phyloP scores from a whole-genome alignment of 2,888 invertebrate genomes.

The Thecophora atra region DNA sequence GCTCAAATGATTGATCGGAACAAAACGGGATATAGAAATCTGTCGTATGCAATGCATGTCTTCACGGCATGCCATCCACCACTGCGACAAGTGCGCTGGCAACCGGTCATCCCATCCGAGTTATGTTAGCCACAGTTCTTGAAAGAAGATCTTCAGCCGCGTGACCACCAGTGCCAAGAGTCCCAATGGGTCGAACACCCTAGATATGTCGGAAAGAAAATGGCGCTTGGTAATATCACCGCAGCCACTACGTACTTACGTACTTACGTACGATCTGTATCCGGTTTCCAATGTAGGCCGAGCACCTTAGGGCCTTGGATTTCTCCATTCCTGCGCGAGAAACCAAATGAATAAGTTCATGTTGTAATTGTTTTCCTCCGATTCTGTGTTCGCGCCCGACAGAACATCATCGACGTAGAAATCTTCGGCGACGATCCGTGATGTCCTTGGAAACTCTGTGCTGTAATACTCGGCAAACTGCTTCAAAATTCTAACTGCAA shows the following conservation, averaged over 20 bases:
- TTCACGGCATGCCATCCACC: not conserved
- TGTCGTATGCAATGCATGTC: not conserved
- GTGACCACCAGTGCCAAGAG: not conserved
- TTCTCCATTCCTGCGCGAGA: not conserved
- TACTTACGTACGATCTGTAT: slow-evolving; percentile 12
- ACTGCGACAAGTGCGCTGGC: not conserved
- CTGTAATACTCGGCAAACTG: slow-evolving; percentile 39
- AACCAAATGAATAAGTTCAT: not conserved
- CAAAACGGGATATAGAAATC: not conserved
- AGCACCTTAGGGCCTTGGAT: slow-evolving; percentile 30
- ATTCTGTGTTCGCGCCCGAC: slow-evolving; percentile 30
- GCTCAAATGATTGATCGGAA: not conserved
- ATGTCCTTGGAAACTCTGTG: slow-evolving; percentile 31
- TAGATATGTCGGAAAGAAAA: slow-evolving; percentile 17
- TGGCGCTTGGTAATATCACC: not conserved
- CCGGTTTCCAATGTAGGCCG: slow-evolving; percentile 39
- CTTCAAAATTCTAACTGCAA: slow-evolving; percentile 41
- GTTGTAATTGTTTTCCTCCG: slow-evolving; percentile 17
- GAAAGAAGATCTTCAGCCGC: slow-evolving; percentile 21
- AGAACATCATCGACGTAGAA: slow-evolving; percentile 34
- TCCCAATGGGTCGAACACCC: slow-evolving; percentile 23
- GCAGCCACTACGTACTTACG: too few relatives aligned
- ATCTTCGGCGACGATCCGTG: slow-evolving; percentile 32
- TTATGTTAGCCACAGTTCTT: slow-evolving; percentile 20
- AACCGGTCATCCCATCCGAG: slow-evolving; percentile 22